Conservation (phyloP, 2,888 invertebrate genomes). For the Lasioglossum marginatum region DNA sequence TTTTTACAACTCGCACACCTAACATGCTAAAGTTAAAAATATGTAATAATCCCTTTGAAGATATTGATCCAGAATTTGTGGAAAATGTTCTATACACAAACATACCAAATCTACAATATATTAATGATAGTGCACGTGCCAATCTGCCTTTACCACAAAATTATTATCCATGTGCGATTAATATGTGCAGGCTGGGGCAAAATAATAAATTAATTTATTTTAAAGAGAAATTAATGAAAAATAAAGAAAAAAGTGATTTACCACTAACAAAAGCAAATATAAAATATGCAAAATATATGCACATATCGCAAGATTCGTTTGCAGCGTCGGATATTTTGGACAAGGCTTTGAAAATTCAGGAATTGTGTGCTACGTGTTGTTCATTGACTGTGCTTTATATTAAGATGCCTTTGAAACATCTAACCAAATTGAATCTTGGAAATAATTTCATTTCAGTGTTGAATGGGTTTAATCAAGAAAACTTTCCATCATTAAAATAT, state of each 20-base stretch:
- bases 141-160: slow-evolving; percentile 7
- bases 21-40: slow-evolving; percentile 57
- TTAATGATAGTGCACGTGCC: slow-evolving; percentile 26
- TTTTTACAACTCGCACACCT: slow-evolving; percentile 40
- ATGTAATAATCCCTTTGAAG: slow-evolving; percentile 60
- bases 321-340: slow-evolving; percentile 8
- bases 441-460: slow-evolving; percentile 56
- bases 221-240: slow-evolving; percentile 11
- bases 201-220: slow-evolving; percentile 35
- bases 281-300: slow-evolving; percentile 32
- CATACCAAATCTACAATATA: slow-evolving; percentile 37
- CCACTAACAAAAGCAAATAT: slow-evolving; percentile 6
- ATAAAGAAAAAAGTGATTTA: background rate
- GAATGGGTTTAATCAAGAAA: slow-evolving; percentile 51
- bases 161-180: slow-evolving; percentile 49
- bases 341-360: slow-evolving; percentile 33
- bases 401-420: slow-evolving; percentile 49
- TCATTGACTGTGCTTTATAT: slow-evolving; percentile 15
- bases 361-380: slow-evolving; percentile 43
- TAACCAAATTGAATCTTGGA: slow-evolving; percentile 59
- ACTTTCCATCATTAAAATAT: slow-evolving; percentile 60
- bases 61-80: slow-evolving; percentile 41
- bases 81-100: slow-evolving; percentile 19
- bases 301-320: slow-evolving; percentile 32
- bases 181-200: slow-evolving; percentile 41